Evolutionary conservation across 2,113 vertebrate species (phyloP).

Genomic region (Syrmaticus mikado): DNA sequence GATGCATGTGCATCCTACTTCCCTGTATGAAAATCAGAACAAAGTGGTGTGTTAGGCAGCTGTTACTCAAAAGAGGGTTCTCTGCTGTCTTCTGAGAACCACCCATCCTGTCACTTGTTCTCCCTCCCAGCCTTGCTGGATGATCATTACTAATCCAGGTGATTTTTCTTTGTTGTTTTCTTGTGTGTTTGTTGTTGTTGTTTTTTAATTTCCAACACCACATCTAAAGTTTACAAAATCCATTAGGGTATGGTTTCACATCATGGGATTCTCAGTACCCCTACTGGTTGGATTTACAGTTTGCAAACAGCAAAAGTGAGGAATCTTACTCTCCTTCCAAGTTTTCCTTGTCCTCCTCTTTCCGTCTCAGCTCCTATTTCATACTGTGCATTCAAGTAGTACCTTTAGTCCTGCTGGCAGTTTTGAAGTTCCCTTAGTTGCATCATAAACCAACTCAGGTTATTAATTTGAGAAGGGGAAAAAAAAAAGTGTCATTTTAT

Average conservation of each 20-base stretch:
- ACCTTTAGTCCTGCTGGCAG: neutral
- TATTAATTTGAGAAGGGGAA: neutral
- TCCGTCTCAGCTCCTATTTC: neutral
- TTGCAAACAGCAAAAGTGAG: neutral
- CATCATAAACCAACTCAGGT: neutral
- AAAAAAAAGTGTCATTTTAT: neutral
- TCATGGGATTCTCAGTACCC: neutral
- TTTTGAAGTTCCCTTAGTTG: neutral
- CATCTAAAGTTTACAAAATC: neutral
- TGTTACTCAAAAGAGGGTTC: neutral
- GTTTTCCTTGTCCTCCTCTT: neutral
- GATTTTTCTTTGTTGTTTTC: neutral
- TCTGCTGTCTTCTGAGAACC: neutral
- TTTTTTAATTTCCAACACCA: neutral
- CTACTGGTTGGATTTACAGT: neutral
- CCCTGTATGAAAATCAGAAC: neutral
- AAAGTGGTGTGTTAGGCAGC: neutral
- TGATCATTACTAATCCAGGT: neutral
- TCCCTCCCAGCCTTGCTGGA: rapidly evolving
- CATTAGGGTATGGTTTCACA: neutral
- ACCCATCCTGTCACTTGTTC: neutral
- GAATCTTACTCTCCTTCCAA: neutral
- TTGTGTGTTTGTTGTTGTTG: no score
- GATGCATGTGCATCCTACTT: neutral
- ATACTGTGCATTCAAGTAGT: neutral